These are phyloP conservation scores for Mesocricetus auratus DNA, from an alignment of 2,113 vertebrate species.

Conservation along the genomic window DNA sequence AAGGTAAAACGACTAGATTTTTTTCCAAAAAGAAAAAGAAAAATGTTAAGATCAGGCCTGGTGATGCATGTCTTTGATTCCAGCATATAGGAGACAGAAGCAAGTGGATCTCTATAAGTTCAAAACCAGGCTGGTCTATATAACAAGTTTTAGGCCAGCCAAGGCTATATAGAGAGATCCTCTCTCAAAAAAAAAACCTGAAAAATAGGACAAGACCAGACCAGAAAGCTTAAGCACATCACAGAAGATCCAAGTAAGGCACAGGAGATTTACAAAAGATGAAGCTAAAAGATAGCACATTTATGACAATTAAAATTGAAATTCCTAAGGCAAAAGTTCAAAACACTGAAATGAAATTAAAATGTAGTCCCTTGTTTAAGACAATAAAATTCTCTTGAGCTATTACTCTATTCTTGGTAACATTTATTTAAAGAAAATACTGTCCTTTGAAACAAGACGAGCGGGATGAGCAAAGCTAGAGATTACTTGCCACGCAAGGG, in stretches of 20 bases:
- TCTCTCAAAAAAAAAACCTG: not conserved
- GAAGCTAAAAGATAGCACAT: not conserved
- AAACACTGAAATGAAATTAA: not conserved
- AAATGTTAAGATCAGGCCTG: not conserved
- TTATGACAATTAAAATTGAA: not conserved
- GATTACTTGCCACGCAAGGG: too few relatives aligned
- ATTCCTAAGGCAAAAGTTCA: not conserved
- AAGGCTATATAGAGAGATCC: not conserved
- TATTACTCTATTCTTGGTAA: not conserved
- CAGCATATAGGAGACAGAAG: not conserved
- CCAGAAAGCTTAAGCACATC: not conserved
- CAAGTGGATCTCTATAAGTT: not conserved
- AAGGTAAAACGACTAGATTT: not conserved
- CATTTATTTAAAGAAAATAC: not conserved
- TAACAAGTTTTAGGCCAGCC: not conserved
- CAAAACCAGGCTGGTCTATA: not conserved
- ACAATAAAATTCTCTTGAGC: not conserved
- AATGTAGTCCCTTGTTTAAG: not conserved
- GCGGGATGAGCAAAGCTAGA: rapidly evolving
- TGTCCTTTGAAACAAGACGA: not conserved
- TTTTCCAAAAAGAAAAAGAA: not conserved
- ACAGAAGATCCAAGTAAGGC: not conserved
- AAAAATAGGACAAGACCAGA: not conserved
- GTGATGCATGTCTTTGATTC: not conserved
- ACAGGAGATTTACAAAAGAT: not conserved